A percentile compares a stretch with the other conserved stretches of the same genome.
phyloP scores from a whole-genome alignment of 2,888 invertebrate species.

The Hesperia comma region DNA sequence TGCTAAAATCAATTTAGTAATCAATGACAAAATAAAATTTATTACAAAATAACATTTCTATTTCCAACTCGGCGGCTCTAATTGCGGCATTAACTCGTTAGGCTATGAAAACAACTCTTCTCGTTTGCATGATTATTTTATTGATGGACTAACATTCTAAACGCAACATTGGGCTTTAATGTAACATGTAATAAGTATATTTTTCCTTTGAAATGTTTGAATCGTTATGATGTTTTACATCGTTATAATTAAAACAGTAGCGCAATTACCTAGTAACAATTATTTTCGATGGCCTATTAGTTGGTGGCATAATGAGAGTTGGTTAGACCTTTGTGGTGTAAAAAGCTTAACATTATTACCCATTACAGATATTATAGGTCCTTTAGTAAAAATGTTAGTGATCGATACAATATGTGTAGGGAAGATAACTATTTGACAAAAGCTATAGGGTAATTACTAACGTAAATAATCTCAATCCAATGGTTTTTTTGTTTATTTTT shows the following conservation, averaged over 20 bases:
- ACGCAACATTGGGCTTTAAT: background rate
- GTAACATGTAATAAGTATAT: background rate
- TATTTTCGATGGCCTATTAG: slow-evolving; percentile 2
- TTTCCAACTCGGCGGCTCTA: slow-evolving; percentile 32
- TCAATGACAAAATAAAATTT: background rate
- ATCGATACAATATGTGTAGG: too few species aligned
- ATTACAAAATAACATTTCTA: slow-evolving; percentile 8
- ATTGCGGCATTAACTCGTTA: slow-evolving; percentile 45
- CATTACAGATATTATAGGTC: too few species aligned
- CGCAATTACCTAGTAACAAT: background rate
- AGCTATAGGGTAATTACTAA: too few species aligned
- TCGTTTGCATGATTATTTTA: slow-evolving; percentile 9
- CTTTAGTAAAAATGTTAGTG: too few species aligned
- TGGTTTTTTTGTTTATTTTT: too few species aligned
- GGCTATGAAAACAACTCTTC: slow-evolving; percentile 38
- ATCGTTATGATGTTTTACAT: background rate
- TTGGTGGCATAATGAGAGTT: background rate
- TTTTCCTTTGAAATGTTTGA: background rate
- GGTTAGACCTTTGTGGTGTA: background rate
- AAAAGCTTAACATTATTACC: background rate
- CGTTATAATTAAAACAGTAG: background rate
- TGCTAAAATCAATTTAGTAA: background rate
- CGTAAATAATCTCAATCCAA: too few species aligned
- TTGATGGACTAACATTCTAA: background rate
- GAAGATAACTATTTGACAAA: too few species aligned